Percentiles rank a stretch among this genome's conserved stretches.
Evolutionary conservation across 2,113 vertebrate species (phyloP).

Genomic region (Pachyramphus minor): DNA sequence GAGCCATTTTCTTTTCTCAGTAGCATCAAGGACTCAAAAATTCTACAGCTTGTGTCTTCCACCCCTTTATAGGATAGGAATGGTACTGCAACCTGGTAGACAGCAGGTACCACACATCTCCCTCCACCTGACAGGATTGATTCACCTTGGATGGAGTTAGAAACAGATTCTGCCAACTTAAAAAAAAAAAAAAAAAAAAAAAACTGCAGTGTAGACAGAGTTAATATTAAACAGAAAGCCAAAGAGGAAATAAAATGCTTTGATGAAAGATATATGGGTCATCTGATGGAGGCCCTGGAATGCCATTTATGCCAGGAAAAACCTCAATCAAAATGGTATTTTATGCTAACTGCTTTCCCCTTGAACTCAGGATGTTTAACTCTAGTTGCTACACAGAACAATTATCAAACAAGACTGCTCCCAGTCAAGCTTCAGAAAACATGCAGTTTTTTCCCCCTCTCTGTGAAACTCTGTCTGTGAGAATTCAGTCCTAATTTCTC

Average conservation of each 20-base stretch:
- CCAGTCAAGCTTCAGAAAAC: neutral
- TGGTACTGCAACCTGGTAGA: neutral
- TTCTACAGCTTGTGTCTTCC: neutral
- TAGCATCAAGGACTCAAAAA: neutral
- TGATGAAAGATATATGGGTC: constrained; percentile 43
- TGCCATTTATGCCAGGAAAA: neutral
- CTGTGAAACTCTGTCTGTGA: neutral
- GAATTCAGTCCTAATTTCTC: neutral
- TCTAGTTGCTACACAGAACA: neutral
- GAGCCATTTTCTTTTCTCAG: neutral
- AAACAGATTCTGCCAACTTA: neutral
- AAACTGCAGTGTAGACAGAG: neutral
- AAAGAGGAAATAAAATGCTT: constrained; percentile 37
- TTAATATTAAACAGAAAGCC: constrained; percentile 45
- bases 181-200: neutral
- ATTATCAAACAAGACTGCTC: neutral
- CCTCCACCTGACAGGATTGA: neutral
- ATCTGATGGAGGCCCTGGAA: constrained; percentile 37
- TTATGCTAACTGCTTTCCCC: constrained; percentile 21
- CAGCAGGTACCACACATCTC: neutral
- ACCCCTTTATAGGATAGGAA: neutral
- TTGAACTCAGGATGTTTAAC: constrained; percentile 21
- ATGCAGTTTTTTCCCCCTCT: neutral
- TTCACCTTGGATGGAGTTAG: neutral
- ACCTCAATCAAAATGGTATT: neutral